phyloP scores from a whole-genome alignment of 2,888 invertebrate genomes.

The Sminthurinus aureus region DNA sequence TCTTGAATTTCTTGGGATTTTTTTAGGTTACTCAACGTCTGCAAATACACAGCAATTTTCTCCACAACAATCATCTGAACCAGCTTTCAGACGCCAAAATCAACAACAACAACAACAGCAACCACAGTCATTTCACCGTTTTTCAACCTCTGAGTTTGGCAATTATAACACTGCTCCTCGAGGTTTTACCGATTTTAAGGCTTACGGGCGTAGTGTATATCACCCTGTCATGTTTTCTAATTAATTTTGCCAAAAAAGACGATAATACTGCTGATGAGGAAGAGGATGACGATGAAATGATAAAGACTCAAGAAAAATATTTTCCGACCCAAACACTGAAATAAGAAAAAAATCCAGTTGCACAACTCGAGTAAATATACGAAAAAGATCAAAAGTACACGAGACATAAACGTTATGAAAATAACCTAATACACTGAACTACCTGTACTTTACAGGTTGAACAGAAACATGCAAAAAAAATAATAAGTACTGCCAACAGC shows the following conservation, averaged over 20 bases:
- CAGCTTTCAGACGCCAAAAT: slow-evolving; percentile 12
- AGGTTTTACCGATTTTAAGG: slow-evolving; percentile 70
- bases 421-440: too few relatives aligned
- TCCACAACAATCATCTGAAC: background rate
- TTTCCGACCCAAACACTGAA: too few relatives aligned
- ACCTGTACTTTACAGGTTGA: too few relatives aligned
- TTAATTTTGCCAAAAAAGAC: slow-evolving; percentile 40
- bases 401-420: too few relatives aligned
- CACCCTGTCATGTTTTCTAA: slow-evolving; percentile 73
- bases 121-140: slow-evolving; percentile 43
- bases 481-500: too few relatives aligned
- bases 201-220: slow-evolving; percentile 73
- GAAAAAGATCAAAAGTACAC: too few relatives aligned
- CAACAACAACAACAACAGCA: slow-evolving; percentile 40
- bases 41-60: slow-evolving; percentile 28
- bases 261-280: too few relatives aligned
- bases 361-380: too few relatives aligned
- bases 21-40: slow-evolving; percentile 45
- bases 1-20: background rate
- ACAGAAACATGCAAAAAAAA: too few relatives aligned
- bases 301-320: too few relatives aligned
- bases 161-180: slow-evolving; percentile 86
- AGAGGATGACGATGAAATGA: too few relatives aligned
- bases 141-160: slow-evolving; percentile 54
- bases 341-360: too few relatives aligned